Conservation (phyloP, 2,888 invertebrate genomes). For the Nephrotoma guestfalica region DNA sequence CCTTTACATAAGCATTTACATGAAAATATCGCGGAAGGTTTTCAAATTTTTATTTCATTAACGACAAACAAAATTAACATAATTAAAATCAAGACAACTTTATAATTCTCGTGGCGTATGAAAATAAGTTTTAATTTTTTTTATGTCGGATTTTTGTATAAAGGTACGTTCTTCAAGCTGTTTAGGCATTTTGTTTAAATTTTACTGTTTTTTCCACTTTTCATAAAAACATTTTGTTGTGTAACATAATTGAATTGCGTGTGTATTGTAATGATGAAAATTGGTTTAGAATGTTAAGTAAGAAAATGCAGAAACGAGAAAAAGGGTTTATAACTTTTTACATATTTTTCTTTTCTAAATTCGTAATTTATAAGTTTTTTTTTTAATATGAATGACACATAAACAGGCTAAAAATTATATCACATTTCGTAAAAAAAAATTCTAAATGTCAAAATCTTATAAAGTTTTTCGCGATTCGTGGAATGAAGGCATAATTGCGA, state of each 20-base stretch:
- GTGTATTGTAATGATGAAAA: background rate
- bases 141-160: background rate
- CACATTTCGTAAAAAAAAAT: background rate
- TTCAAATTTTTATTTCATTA: background rate
- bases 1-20: background rate
- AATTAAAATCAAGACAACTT: slow-evolving; percentile 6
- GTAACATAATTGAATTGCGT: background rate
- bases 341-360: background rate
- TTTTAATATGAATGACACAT: background rate
- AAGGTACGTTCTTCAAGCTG: background rate
- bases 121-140: background rate
- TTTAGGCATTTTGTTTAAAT: background rate
- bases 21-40: background rate
- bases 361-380: background rate
- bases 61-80: slow-evolving; percentile 2
- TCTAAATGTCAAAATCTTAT: background rate
- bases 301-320: background rate
- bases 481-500: background rate
- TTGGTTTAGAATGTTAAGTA: background rate
- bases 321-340: background rate
- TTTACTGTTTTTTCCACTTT: background rate
- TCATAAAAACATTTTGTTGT: background rate
- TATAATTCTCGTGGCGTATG: slow-evolving; percentile 4
- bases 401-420: background rate
- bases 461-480: background rate